phyloP scores from a whole-genome alignment of 2,113 vertebrate genomes.

The Limnothrissa miodon region DNA sequence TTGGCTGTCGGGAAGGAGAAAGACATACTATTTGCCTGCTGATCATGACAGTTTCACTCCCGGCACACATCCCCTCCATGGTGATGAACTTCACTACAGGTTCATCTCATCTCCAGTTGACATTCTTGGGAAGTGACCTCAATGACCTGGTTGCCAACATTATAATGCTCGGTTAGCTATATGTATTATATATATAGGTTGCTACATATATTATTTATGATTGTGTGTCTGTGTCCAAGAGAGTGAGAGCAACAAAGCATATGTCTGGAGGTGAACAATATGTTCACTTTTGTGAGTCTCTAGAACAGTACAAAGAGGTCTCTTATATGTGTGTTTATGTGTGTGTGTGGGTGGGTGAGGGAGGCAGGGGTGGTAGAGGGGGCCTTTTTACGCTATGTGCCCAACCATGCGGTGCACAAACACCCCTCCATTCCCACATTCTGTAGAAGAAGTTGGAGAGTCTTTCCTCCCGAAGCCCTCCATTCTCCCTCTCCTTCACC shows the following conservation, averaged over 20 bases:
- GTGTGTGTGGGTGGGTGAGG: not conserved
- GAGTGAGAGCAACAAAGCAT: too few species aligned
- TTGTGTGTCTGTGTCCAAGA: not conserved
- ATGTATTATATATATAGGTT: not conserved
- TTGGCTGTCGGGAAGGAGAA: too few species aligned
- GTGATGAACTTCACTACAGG: not conserved
- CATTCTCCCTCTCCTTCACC: not conserved
- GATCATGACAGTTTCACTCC: too few species aligned
- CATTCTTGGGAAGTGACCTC: not conserved
- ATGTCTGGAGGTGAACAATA: too few species aligned
- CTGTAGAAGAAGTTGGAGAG: constrained; percentile 55
- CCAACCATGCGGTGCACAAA: not conserved
- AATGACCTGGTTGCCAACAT: not conserved
- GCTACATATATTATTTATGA: not conserved
- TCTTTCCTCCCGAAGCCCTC: constrained; percentile 29
- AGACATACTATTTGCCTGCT: too few species aligned
- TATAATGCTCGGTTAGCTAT: not conserved
- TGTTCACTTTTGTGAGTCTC: too few species aligned
- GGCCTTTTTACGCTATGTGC: not conserved
- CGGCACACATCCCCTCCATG: too few species aligned
- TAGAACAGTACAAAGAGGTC: too few species aligned
- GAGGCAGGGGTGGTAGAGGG: not conserved
- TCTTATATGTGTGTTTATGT: too few species aligned
- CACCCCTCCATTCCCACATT: constrained; percentile 34
- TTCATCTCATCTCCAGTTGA: not conserved